phyloP scores from a whole-genome alignment of 2,888 invertebrate species.

The Merodon equestris region DNA sequence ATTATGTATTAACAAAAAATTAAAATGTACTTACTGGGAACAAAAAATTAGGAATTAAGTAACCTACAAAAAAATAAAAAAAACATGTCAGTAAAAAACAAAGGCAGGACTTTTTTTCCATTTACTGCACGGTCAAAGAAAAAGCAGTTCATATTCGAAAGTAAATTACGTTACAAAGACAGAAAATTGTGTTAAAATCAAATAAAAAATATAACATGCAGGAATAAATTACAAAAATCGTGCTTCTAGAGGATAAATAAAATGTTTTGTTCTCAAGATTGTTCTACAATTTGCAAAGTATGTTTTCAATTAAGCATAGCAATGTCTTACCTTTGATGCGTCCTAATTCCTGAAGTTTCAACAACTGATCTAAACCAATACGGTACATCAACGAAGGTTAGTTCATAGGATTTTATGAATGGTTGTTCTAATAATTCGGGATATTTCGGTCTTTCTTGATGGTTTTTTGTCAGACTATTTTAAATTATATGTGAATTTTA shows the following conservation, averaged over 20 bases:
- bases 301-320: not conserved
- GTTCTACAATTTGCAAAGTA: no score
- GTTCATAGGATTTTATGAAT: conserved; percentile 90
- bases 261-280: no score
- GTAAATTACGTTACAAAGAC: conserved; percentile 7
- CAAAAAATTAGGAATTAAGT: conserved; percentile 78
- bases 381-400: conserved; percentile 85
- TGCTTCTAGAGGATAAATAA: no score
- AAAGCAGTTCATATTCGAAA: conserved; percentile 7
- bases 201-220: conserved; percentile 29
- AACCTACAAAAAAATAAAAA: conserved; percentile 79
- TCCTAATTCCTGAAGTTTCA: conserved; percentile 79
- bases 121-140: not conserved
- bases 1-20: conserved; percentile 47
- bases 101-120: conserved; percentile 23
- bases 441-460: conserved; percentile 95
- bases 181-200: not conserved
- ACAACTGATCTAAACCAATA: conserved; percentile 89
- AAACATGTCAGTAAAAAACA: conserved; percentile 70
- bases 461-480: conserved; percentile 96
- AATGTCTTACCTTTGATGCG: conserved; percentile 75
- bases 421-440: conserved; percentile 92
- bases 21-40: conserved; percentile 72
- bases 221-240: conserved; percentile 1
- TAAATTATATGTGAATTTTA: not conserved